Conservation (phyloP, 2,797 vertebrate species). For the Squalus acanthias region DNA sequence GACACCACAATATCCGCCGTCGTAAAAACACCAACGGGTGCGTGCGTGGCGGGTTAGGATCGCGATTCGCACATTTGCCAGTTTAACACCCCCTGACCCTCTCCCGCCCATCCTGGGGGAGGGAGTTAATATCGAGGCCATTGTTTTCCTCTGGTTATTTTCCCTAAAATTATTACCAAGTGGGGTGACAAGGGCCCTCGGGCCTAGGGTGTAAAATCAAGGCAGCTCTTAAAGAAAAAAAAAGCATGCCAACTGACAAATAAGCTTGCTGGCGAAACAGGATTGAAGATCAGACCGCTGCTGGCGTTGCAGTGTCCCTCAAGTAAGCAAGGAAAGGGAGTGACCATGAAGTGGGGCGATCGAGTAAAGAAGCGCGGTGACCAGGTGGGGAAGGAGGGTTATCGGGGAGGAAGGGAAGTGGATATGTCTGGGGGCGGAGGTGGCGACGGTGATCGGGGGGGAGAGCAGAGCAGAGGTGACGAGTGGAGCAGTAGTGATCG, state of each 20-base stretch:
- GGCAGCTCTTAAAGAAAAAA: not conserved
- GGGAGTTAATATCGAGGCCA: not conserved
- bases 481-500: not conserved
- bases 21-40: not conserved
- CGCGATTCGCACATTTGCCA: not conserved
- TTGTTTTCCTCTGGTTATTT: not conserved
- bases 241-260: not conserved
- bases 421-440: not conserved
- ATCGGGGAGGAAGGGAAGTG: not conserved
- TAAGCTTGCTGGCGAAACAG: not conserved
- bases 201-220: not conserved
- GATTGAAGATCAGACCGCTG: not conserved
- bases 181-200: not conserved
- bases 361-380: too few species aligned
- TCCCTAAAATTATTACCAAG: not conserved
- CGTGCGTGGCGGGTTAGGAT: not conserved
- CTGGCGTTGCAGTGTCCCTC: not conserved
- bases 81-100: not conserved
- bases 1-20: not conserved
- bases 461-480: not conserved
- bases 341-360: too few species aligned
- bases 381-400: not conserved
- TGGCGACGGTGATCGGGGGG: not conserved
- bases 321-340: not conserved
- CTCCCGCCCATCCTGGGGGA: not conserved